These are phyloP conservation scores for Laterallus jamaicensis DNA, from an alignment of 2,113 vertebrate genomes.

Conservation along the genomic window DNA sequence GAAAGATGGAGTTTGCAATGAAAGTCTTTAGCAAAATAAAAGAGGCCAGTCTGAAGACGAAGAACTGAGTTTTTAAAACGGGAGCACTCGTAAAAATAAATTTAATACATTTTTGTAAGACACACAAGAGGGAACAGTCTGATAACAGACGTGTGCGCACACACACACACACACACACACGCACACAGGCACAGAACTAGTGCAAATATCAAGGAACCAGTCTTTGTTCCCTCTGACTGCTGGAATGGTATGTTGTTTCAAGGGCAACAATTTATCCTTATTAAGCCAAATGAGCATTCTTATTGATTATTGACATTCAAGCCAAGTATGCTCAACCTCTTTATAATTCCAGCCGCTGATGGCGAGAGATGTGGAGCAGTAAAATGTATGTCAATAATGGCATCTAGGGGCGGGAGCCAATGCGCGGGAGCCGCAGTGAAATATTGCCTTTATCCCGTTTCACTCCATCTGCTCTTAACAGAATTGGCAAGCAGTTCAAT, in stretches of 20 bases:
- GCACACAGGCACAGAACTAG: background rate
- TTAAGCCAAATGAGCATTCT: slow-evolving; percentile 10
- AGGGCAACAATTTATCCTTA: slow-evolving; percentile 43
- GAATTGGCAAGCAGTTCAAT: slow-evolving; percentile 46
- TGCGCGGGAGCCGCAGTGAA: background rate
- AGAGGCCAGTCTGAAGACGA: background rate
- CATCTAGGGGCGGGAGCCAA: background rate
- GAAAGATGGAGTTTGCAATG: background rate
- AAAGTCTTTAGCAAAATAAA: background rate
- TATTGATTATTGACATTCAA: slow-evolving; percentile 30
- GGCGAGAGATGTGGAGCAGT: background rate
- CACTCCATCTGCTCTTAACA: slow-evolving; percentile 52
- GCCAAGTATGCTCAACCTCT: background rate
- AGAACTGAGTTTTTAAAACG: background rate
- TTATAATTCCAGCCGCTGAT: background rate
- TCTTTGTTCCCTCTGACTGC: background rate
- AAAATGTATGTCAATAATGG: slow-evolving; percentile 2
- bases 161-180: too few species aligned
- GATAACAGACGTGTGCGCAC: background rate
- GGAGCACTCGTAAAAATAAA: background rate
- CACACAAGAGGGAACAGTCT: background rate
- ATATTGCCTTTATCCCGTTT: slow-evolving; percentile 16
- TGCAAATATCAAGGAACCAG: background rate
- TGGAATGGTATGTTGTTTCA: background rate
- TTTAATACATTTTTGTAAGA: background rate